Evolutionary conservation across 2,888 invertebrate genomes (phyloP).

Genomic region (Xestia ashworthii): DNA sequence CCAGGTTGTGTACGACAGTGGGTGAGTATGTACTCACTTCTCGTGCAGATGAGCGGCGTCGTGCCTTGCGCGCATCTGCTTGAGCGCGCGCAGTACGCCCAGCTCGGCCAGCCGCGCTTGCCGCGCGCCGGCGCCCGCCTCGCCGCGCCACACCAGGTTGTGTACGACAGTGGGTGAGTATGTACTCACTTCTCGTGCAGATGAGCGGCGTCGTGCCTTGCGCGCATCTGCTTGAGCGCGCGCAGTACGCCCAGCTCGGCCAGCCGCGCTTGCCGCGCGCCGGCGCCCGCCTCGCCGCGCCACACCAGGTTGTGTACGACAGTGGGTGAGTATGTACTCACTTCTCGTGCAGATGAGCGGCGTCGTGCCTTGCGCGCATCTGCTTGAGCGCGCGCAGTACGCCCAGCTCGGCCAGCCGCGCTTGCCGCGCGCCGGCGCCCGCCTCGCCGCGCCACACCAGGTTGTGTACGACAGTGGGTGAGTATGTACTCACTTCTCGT

Average conservation of each 20-base stretch:
- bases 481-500: constrained; percentile 33
- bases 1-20: no score
- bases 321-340: constrained; percentile 9
- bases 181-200: no score
- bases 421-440: constrained; percentile 94
- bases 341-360: constrained; percentile 80
- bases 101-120: no score
- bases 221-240: constrained; percentile 90
- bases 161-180: no score
- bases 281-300: constrained; percentile 91
- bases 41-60: no score
- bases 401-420: constrained; percentile 95
- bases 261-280: constrained; percentile 94
- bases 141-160: no score
- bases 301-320: constrained; percentile 92
- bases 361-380: constrained; percentile 88
- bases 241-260: constrained; percentile 96
- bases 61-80: no score
- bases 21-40: no score
- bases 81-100: no score
- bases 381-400: constrained; percentile 95
- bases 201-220: no score
- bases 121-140: no score
- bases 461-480: constrained; percentile 77
- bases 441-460: constrained; percentile 93